Evolutionary conservation across 2,888 invertebrate genomes (phyloP), one percentile per base, ranked within the genome.

Genomic region (Mactromeris polynyma): DNA sequence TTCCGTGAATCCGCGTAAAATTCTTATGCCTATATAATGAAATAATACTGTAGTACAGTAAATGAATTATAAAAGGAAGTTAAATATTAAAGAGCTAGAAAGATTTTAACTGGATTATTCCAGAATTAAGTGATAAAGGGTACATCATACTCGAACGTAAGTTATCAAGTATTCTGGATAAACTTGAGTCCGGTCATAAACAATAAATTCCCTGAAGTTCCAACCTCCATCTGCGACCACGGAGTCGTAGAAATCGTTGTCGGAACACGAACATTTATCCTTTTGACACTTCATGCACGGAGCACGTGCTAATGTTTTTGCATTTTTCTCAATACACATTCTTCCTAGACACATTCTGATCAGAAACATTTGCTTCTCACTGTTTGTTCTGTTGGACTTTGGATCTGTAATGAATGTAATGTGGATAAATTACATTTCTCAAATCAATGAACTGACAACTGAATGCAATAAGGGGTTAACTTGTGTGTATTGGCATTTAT

Each of bases 111-210:
- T n/a, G n/a, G n/a, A n/a, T n/a, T n/a, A n/a, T n/a, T n/a, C n/a
- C n/a, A n/a, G n/a, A n/a, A n/a, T n/a, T 54, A 54, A 54, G 19
- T 1, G 21, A n/a, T 54, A 54, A 54, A 21, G 19, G 0, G 6
- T 54, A 26, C 33, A 69, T 82, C 46, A 83, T n/a, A 73, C 84
- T 33, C 84, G 19, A 36, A 84, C 84, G 85, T 93, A 93, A 19
- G 92, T 89, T 42, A 94, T 92, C 14, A 94, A 81, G 89, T 93
- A 94, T 51, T 94, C 94, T 26, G 94, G 94, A 84, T 94, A 94
- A 26, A 90, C 91, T 36, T 93, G 92, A 36, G 87, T 89, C 51
- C 88, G 87, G 46, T 93, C 93, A 90, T 93, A 94, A 11, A 94
- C 89, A 11, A 94, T 84, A 93, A 94, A 94, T 89, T 94, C 94